Percentiles rank a stretch among this genome's conserved stretches.
Evolutionary conservation across 92 coral and sea anemone species (phyloP).

Genomic region (Ricordea florida): DNA sequence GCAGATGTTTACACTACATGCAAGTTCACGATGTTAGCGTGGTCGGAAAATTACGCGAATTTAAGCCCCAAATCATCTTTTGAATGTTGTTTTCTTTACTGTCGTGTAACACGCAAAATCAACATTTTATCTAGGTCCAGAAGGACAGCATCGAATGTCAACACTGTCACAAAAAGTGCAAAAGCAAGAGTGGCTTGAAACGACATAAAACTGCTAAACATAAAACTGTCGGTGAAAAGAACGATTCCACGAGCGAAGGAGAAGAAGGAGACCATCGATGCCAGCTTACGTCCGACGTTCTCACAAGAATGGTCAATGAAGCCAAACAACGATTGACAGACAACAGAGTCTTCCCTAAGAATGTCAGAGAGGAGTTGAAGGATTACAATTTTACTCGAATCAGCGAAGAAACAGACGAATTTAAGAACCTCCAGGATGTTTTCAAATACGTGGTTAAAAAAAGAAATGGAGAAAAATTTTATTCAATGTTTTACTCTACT

Average conservation of each 20-base stretch:
- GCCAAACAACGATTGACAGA: slow-evolving; percentile 12
- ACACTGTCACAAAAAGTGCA: slow-evolving; percentile 54
- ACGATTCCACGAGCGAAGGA: slow-evolving; percentile 1
- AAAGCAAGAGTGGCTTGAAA: slow-evolving; percentile 57
- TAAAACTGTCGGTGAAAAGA: slow-evolving; percentile 1
- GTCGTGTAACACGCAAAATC: slow-evolving; percentile 15
- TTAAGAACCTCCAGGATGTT: neutral
- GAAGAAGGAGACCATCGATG: neutral
- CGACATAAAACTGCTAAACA: slow-evolving; percentile 54
- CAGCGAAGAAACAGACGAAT: slow-evolving; percentile 22
- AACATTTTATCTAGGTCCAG: slow-evolving; percentile 26
- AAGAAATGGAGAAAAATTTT: slow-evolving; percentile 59
- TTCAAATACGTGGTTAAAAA: slow-evolving; percentile 23
- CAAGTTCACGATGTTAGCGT: neutral
- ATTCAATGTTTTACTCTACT: slow-evolving; percentile 53
- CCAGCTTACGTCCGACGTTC: slow-evolving; percentile 3
- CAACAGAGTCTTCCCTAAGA: slow-evolving; percentile 4
- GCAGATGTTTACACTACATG: neutral
- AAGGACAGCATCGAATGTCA: slow-evolving; percentile 29
- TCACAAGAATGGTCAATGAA: slow-evolving; percentile 21
- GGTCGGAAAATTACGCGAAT: slow-evolving; percentile 1
- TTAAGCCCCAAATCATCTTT: slow-evolving; percentile 14
- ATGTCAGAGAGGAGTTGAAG: slow-evolving; percentile 37
- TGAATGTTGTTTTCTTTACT: slow-evolving; percentile 17
- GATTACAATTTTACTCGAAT: neutral